Evolutionary conservation across 2,797 vertebrate genomes (phyloP), one percentile per base, ranked within the genome.

Genomic region (Hypotaenidia philippensis): DNA sequence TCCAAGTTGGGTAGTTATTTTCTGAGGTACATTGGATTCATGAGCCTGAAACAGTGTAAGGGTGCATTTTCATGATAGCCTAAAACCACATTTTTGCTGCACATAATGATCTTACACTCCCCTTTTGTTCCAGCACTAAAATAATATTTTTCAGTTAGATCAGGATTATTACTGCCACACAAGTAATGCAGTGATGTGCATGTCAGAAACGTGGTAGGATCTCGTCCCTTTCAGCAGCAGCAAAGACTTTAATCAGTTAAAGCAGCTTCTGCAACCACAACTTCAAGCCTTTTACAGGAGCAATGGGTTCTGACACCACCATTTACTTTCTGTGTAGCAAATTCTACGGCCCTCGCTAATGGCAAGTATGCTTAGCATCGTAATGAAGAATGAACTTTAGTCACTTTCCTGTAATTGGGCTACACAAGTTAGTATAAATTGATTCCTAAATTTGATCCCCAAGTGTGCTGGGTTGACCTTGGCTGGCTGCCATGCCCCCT

Each of bases 181-280:
- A 50, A 59, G 36, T 14, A 70, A 40, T 55, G 23, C 72, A 79
- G 25, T 66, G 60, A 44, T 90, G 40, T 74, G 47, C 26, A 6
- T 34, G 13, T 41, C 55, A 31, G 44, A 87, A 79, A 38, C 23
- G 82, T 55, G 38, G 17, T 77, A 90, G 38, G 22, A 29, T 90
- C 19, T 89, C 32, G 9, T 68, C 13, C 70, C 47, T 83, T 47
- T 23, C 72, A n/a, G 66, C 55, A 79, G 27, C 69, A 57, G 63
- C 41, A 82, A 81, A 90, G 49, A 50, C 14, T 78, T 85, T 57
- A 66, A 90, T 83, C n/a, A 63, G 34, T 83, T 61, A 55, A 69
- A 92, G 80, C 45, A 55, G 77, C 50, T 93, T 90, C 56, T 84
- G 83, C 93, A 93, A 56, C 64, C 52, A 76, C 55, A 59, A 41